Conservation (phyloP, 1,140 invertebrate species). For the Drosophila sulfurigaster region DNA sequence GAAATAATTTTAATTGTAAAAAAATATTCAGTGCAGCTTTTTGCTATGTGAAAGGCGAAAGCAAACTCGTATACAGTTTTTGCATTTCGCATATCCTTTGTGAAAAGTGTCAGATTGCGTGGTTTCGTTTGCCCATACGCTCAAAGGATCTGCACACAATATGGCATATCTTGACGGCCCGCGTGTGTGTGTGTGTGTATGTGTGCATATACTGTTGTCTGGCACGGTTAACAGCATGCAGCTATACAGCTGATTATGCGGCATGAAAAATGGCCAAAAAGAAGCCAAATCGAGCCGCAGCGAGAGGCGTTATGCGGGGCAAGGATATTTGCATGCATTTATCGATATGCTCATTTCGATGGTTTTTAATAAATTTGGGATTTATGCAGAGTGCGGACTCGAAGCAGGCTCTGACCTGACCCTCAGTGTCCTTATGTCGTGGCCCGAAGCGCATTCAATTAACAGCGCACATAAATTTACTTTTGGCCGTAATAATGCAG, state of each 20-base stretch:
- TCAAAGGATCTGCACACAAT: conserved; percentile 36
- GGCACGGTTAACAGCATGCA: conserved; percentile 70
- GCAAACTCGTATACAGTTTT: background rate
- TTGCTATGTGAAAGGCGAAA: too few species aligned
- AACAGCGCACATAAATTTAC: conserved; percentile 80
- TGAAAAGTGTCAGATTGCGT: conserved; percentile 18
- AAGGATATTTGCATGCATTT: conserved; percentile 68
- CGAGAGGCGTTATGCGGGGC: background rate
- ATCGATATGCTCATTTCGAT: conserved; percentile 56
- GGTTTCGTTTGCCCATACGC: conserved; percentile 33
- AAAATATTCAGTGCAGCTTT: too few species aligned
- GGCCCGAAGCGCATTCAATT: conserved; percentile 72
- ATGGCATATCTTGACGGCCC: conserved; percentile 1
- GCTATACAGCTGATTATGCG: conserved; percentile 77
- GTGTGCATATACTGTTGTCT: conserved; percentile 29
- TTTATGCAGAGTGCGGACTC: conserved; percentile 63
- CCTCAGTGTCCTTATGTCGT: conserved; percentile 32
- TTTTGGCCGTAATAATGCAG: conserved; percentile 79
- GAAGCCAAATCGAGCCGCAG: conserved; percentile 27
- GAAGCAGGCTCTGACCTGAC: background rate
- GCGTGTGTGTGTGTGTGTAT: background rate
- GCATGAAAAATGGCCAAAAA: conserved; percentile 71
- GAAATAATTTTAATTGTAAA: too few species aligned
- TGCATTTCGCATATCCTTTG: background rate
- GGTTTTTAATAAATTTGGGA: conserved; percentile 75